Evolutionary conservation across 2,797 vertebrate genomes (phyloP).

Genomic region (Acanthornis magna): DNA sequence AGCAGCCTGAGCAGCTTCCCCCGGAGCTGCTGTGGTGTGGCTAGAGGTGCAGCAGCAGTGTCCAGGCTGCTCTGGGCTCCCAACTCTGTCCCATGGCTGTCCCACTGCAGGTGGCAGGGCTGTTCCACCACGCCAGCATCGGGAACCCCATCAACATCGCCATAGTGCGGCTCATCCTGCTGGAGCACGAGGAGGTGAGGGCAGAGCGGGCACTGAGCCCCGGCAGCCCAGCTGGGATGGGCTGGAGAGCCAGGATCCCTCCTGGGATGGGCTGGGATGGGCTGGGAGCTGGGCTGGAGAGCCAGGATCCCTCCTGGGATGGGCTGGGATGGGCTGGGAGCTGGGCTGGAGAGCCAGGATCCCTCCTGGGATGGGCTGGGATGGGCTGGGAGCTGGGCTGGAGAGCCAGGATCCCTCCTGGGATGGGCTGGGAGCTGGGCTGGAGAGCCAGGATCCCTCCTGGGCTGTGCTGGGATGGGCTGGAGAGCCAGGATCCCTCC

Average conservation of each 20-base stretch:
- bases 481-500: background rate
- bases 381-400: no score
- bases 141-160: constrained; percentile 94
- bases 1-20: background rate
- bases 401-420: no score
- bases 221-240: background rate
- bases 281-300: no score
- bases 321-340: no score
- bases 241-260: background rate
- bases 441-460: background rate
- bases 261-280: background rate
- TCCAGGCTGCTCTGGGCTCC: background rate
- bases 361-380: no score
- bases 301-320: background rate
- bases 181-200: constrained; percentile 92
- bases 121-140: constrained; percentile 92
- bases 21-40: background rate
- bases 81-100: background rate
- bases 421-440: no score
- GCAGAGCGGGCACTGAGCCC: background rate
- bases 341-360: no score
- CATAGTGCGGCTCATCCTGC: constrained; percentile 89
- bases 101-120: constrained; percentile 85
- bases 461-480: background rate
- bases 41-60: background rate